A percentile compares a stretch with the other conserved stretches of the same genome.
phyloP scores from a whole-genome alignment of 2,888 invertebrate genomes.

The Pycnomerus fuliginosus region DNA sequence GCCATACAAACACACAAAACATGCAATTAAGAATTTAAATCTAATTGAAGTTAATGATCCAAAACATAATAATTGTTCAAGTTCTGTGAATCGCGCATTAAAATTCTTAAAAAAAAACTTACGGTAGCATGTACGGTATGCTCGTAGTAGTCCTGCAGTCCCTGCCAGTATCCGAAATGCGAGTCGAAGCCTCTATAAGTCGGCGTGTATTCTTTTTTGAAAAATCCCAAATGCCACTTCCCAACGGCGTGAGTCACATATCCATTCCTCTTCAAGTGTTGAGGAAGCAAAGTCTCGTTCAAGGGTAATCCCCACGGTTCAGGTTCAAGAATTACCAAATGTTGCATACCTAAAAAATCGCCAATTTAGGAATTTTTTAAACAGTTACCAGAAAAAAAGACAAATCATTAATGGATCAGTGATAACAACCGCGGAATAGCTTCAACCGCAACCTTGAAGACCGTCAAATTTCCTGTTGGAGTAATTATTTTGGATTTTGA shows the following conservation, averaged over 20 bases:
- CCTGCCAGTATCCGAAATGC: constrained; percentile 84
- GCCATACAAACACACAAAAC: too few species aligned
- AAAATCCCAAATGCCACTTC: constrained; percentile 87
- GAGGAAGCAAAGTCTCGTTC: constrained; percentile 58
- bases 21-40: too few species aligned
- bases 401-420: constrained; percentile 6
- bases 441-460: constrained; percentile 24
- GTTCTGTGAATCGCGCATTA: too few species aligned
- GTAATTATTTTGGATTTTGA: constrained; percentile 1
- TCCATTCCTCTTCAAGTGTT: constrained; percentile 66
- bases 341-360: constrained; percentile 80
- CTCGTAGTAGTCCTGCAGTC: constrained; percentile 77
- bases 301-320: constrained; percentile 75
- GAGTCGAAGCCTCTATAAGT: constrained; percentile 74
- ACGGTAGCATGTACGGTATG: constrained; percentile 58
- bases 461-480: constrained; percentile 4
- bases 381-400: not conserved
- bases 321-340: constrained; percentile 66
- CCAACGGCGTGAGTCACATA: constrained; percentile 78
- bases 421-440: constrained; percentile 8
- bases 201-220: constrained; percentile 68
- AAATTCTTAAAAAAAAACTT: too few species aligned
- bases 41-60: too few species aligned
- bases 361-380: not conserved
- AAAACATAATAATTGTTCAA: too few species aligned